Base-by-base conservation (phyloP, 2,888 invertebrate genomes). In the Agonopterix arenella region DNA sequence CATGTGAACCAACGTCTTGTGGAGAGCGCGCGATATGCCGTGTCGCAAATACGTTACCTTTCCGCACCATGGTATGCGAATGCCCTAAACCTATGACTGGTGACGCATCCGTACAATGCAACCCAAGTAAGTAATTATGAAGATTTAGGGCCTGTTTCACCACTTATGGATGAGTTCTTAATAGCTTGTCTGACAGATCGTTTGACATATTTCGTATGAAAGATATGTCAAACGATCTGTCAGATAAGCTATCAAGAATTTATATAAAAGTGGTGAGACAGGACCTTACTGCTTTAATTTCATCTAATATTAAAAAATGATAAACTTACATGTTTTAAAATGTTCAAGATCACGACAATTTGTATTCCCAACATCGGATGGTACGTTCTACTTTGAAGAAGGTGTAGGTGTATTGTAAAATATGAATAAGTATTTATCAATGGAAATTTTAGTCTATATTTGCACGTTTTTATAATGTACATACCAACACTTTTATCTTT, bases 31-130 rank as follows among this genome's bases (percentile, higher is more conserved):
- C 97, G 0, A 91, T 93, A 59, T 97, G 97, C 73, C 91, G 93
- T 8, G 97, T 97, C 8, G 93, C 96, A 18, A 95, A 97, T 68
- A 96, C 96, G 0, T 81, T 97, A 57, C 97, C 97, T 5, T 91
- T 96, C 81, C 92, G 97, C 61, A 96, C 96, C 7, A 95, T 97
- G 92, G 93, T 95, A 52, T 97, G 97, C 75, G 93, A 95, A 69
- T 97, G 97, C 72, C 91, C 94, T 55, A 93, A 93, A 53, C 96
- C 96, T 55, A 94, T 93, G 64, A 91, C 94, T 60, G 97, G 97
- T 59, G 96, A 97, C 77, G 96, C 97, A 8, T 95, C 96, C 61
- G 91, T 94, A 56, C 93, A 95, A 77, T 97, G 97, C 76, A 92
- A 90, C 70, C 92, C 91, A 88, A 94, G 97, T 96, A 91, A 89